Percentiles rank a stretch among this genome's conserved stretches.
Evolutionary conservation across 2,888 invertebrate species (phyloP).

Genomic region (Morpho achilles): DNA sequence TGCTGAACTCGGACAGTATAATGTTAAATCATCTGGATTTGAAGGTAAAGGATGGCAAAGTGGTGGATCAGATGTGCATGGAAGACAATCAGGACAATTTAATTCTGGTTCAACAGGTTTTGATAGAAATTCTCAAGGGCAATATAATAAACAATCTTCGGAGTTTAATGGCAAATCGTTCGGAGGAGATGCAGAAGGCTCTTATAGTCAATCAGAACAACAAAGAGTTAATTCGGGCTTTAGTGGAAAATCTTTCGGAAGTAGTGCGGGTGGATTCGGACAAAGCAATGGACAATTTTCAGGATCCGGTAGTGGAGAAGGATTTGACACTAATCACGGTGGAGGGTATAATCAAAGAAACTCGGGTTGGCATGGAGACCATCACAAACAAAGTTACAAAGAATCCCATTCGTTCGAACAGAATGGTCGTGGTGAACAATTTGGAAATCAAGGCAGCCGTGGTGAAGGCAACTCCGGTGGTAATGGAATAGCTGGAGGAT

Average conservation of each 20-base stretch:
- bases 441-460: slow-evolving; percentile 14
- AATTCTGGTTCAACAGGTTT: slow-evolving; percentile 6
- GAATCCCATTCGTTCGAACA: slow-evolving; percentile 39
- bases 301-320: slow-evolving; percentile 3
- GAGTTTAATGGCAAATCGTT: not conserved
- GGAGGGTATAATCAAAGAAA: not conserved
- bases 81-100: slow-evolving; percentile 10
- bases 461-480: slow-evolving; percentile 15
- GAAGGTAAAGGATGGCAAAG: not conserved
- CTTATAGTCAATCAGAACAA: not conserved
- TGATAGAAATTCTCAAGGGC: not conserved
- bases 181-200: not conserved
- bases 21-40: slow-evolving; percentile 1
- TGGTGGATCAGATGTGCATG: slow-evolving; percentile 9
- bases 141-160: not conserved
- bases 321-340: slow-evolving; percentile 15
- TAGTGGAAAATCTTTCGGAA: not conserved
- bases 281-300: not conserved
- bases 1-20: slow-evolving; percentile 4
- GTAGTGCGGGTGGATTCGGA: not conserved
- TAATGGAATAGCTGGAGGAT: slow-evolving; percentile 6
- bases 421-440: slow-evolving; percentile 28
- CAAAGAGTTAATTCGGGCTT: not conserved
- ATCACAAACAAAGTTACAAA: slow-evolving; percentile 29
- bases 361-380: not conserved